Evolutionary conservation across 1,140 invertebrate genomes (phyloP).

Genomic region (Leptinotarsa lineolata): DNA sequence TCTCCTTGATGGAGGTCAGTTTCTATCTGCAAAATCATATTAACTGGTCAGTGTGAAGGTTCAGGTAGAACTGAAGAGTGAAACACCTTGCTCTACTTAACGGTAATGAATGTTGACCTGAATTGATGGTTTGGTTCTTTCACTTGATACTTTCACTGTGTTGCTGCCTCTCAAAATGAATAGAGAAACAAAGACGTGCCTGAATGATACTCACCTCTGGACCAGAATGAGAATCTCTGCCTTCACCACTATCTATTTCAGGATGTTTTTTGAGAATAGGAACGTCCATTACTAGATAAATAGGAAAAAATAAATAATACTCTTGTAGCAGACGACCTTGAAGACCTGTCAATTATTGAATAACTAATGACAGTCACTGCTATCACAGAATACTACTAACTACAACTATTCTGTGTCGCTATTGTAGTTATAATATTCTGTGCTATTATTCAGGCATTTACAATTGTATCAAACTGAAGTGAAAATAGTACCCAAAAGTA

Average conservation of each 20-base stretch:
- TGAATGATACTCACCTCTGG: neutral
- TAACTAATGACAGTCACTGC: too few species aligned
- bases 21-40: conserved; percentile 47
- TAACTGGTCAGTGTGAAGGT: conserved; percentile 18
- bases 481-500: too few species aligned
- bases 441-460: too few species aligned
- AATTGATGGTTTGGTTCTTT: conserved; percentile 14
- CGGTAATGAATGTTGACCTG: conserved; percentile 18
- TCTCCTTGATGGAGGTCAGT: conserved; percentile 24
- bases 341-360: too few species aligned
- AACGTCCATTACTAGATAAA: too few species aligned
- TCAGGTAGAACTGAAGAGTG: conserved; percentile 14
- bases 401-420: too few species aligned
- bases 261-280: too few species aligned
- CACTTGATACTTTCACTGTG: conserved; percentile 20
- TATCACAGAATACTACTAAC: too few species aligned
- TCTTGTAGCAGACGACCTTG: too few species aligned
- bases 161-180: neutral
- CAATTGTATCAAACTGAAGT: too few species aligned
- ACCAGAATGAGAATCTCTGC: neutral
- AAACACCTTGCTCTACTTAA: conserved; percentile 28
- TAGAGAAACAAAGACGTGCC: neutral
- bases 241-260: neutral
- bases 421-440: too few species aligned
- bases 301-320: too few species aligned